Conservation (phyloP, 2,888 invertebrate genomes). For the Diarsia brunnea region DNA sequence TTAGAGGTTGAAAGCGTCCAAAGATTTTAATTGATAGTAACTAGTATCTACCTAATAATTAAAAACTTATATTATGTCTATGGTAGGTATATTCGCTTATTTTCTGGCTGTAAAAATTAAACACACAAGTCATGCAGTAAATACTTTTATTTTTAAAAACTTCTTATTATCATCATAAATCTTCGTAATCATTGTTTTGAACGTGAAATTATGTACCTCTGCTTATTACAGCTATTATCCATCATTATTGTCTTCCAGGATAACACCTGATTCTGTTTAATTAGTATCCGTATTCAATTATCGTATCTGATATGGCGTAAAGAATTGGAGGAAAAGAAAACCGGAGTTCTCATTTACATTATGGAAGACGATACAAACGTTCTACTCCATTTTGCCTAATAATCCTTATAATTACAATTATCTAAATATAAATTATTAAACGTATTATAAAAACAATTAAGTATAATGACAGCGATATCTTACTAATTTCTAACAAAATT, state of each 20-base stretch:
- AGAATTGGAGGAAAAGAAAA: constrained; percentile 78
- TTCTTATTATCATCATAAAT: constrained; percentile 84
- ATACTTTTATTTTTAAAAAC: constrained; percentile 90
- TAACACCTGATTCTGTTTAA: constrained; percentile 83
- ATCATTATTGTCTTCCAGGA: constrained; percentile 90
- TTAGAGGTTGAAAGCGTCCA: background rate
- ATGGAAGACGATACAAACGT: constrained; percentile 89
- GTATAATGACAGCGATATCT: constrained; percentile 52
- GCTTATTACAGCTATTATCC: constrained; percentile 86
- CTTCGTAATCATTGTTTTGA: constrained; percentile 83
- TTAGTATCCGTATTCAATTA: constrained; percentile 75
- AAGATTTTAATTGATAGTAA: background rate
- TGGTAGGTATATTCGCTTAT: background rate
- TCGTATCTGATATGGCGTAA: constrained; percentile 76
- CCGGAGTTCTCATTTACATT: constrained; percentile 80
- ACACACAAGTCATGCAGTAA: constrained; percentile 84
- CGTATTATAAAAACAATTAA: constrained; percentile 52
- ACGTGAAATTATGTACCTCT: constrained; percentile 86
- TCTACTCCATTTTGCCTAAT: constrained; percentile 79
- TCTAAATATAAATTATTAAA: constrained; percentile 64
- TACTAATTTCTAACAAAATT: constrained; percentile 53
- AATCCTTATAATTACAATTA: constrained; percentile 67
- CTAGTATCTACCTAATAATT: background rate
- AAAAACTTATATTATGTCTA: background rate
- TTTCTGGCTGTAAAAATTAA: constrained; percentile 67